Conservation (phyloP, 2,113 vertebrate genomes). For the Struthidea cinerea region DNA sequence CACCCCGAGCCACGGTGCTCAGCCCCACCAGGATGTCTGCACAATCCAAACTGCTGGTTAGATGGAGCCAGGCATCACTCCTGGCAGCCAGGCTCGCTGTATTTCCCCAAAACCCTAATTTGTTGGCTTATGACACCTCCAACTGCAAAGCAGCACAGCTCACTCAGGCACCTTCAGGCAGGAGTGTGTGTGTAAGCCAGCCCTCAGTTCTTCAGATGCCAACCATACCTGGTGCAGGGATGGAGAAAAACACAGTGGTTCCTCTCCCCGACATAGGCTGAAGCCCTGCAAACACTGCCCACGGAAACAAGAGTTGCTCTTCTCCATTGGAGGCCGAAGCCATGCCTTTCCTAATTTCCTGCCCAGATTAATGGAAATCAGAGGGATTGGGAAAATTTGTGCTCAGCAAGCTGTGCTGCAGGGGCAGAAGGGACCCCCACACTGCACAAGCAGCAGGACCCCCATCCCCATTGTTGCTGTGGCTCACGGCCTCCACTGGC, state of each 20-base stretch:
- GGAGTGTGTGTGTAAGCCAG: background rate
- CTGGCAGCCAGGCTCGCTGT: background rate
- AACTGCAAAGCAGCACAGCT: background rate
- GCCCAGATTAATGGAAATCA: background rate
- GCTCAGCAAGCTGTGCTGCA: background rate
- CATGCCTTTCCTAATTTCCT: background rate
- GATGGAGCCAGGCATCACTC: background rate
- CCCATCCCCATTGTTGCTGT: background rate
- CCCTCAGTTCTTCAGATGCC: background rate
- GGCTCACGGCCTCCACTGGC: background rate
- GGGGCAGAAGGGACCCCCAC: background rate
- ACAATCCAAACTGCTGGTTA: background rate
- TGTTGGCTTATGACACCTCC: constrained; percentile 1
- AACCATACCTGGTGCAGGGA: fast-evolving
- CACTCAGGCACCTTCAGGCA: background rate
- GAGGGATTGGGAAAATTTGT: background rate
- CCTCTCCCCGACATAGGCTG: background rate
- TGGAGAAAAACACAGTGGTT: background rate
- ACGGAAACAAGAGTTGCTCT: background rate
- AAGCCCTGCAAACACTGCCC: background rate
- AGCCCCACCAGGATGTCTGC: background rate
- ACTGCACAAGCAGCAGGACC: background rate
- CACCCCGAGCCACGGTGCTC: background rate
- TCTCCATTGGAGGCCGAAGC: background rate
- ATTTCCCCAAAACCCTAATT: constrained; percentile 15